Conservation (phyloP, 2,113 vertebrate genomes). For the Gobiocypris rarus region DNA sequence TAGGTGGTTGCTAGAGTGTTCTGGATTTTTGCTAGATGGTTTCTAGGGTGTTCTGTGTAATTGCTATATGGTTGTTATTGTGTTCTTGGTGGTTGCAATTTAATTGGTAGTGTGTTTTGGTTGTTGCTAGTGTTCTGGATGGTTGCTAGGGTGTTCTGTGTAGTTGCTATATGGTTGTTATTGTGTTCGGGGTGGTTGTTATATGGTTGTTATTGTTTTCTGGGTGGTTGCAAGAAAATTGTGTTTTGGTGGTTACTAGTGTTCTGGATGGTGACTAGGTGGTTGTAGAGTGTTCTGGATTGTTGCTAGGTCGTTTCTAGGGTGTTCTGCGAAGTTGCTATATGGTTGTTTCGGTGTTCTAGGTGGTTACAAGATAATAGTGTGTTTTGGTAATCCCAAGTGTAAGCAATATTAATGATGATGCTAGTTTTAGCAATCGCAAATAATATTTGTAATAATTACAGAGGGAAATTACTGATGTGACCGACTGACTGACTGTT, state of each 20-base stretch:
- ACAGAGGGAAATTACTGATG: not conserved
- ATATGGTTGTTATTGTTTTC: not conserved
- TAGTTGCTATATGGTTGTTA: not conserved
- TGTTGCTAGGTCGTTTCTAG: not conserved
- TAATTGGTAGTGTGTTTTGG: not conserved
- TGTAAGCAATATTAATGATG: not conserved
- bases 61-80: not conserved
- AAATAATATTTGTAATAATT: not conserved
- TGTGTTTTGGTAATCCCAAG: not conserved
- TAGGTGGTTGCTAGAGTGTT: not conserved
- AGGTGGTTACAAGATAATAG: not conserved
- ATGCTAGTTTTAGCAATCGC: not conserved
- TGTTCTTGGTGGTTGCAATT: not conserved
- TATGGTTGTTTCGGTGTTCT: not conserved
- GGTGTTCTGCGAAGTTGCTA: not conserved
- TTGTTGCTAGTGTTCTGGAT: not conserved
- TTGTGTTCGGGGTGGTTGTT: not conserved
- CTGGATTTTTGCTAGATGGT: not conserved
- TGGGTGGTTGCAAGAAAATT: not conserved
- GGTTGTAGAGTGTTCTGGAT: not conserved
- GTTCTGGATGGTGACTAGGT: not conserved
- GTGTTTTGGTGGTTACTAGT: not conserved
- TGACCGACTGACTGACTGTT: too few relatives aligned
- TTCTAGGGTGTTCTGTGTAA: not conserved
- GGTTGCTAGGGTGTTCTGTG: not conserved